Base-by-base conservation (phyloP, 2,888 invertebrate species). In the Eudasyphora cyanicolor region DNA sequence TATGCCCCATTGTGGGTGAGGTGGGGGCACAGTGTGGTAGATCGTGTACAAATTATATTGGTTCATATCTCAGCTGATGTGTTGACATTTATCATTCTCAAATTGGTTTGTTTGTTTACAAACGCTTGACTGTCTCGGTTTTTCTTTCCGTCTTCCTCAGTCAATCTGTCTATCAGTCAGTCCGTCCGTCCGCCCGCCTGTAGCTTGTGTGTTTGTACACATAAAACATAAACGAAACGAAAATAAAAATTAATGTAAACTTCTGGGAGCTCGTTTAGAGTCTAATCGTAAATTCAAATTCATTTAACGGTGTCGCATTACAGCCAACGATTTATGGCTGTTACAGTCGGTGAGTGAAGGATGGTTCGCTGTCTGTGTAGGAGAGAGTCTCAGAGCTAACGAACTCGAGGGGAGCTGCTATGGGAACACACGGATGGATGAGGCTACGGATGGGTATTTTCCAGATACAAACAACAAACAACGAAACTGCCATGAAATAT, bases 231-330 rank as follows among this genome's bases (percentile, higher is more conserved):
- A 57, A 54, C 71, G 51, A 71, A 69, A 69, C 1, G n/a, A 78
- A 62, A 79, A 76, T 73, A 82, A 82, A 82, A 77, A 77, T 49
- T 67, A 73, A 81, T 67, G 57, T 81, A 32, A 75, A 82, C 71
- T 79, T 76, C 73, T 82, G 71, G 67, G 38, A 69, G 76, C 69
- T 79, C 69, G 73, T 79, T 76, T 62, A 76, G 60, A 69, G 60
- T 42, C 32, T 51, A 82, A 74, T 76, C 73, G 69, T 79, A 82
- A 82, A 82, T 82, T 79, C 76, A 82, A 82, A 79, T 73, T 51
- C 73, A 79, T 67, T 79, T 79, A 62, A 79, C 79, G 60, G 79
- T 82, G 76, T 76, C 82, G 69, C 57, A 79, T 83, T 82, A 74
- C 82, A 49, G 38, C 21, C n/a, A 69, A 70, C 38, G 70, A 69